Evolutionary conservation across 2,113 vertebrate species (phyloP).

Genomic region (Phalacrocorax pelagicus): DNA sequence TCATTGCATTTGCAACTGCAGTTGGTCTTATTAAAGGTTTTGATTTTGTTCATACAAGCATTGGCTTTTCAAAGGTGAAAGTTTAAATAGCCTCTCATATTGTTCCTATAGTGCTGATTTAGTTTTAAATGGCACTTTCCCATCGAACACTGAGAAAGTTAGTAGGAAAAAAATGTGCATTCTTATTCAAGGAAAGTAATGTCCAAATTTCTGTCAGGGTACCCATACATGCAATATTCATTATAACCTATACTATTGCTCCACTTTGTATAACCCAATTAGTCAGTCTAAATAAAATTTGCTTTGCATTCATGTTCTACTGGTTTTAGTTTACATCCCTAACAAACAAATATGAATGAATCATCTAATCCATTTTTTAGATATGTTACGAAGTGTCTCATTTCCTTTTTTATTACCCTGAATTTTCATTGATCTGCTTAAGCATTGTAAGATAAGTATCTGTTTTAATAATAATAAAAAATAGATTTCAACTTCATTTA

Average conservation of each 20-base stretch:
- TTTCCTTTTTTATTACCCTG: conserved; percentile 1
- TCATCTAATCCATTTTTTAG: not conserved
- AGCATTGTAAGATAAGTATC: not conserved
- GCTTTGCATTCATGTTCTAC: not conserved
- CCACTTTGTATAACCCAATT: not conserved
- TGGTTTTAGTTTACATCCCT: not conserved
- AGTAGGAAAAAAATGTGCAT: not conserved
- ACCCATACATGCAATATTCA: not conserved
- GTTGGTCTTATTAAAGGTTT: not conserved
- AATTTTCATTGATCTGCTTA: conserved; percentile 21
- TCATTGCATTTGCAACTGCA: not conserved
- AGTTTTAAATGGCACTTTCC: not conserved
- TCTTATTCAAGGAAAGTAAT: not conserved
- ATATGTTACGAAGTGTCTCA: not conserved
- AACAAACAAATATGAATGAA: not conserved
- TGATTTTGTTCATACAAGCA: not conserved
- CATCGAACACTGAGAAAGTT: not conserved
- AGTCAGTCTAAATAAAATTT: not conserved
- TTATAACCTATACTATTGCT: not conserved
- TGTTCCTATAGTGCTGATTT: not conserved
- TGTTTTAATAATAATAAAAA: not conserved
- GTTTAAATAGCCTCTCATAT: not conserved
- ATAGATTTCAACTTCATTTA: not conserved
- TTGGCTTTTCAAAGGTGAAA: not conserved
- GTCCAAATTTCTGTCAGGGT: not conserved